Evolutionary conservation across 2,888 invertebrate genomes (phyloP).

Genomic region (Scaptodrosophila latifasciaeformis): DNA sequence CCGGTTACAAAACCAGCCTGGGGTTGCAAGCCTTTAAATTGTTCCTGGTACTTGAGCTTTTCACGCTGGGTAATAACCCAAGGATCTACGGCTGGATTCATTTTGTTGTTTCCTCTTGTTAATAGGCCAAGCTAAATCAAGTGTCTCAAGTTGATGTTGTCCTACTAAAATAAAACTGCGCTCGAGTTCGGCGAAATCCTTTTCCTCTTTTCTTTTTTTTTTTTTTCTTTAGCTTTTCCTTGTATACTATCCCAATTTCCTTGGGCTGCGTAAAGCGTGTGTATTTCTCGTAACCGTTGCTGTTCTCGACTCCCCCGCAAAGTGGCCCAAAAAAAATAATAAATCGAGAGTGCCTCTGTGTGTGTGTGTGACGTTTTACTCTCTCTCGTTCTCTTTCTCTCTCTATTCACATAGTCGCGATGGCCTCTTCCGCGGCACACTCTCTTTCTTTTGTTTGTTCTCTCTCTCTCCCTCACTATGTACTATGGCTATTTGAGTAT

Average conservation of each 20-base stretch:
- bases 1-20: conserved; percentile 91
- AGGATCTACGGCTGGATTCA: conserved; percentile 80
- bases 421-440: conserved; percentile 3
- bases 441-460: conserved; percentile 33
- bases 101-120: conserved; percentile 29
- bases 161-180: not conserved
- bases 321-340: conserved; percentile 8
- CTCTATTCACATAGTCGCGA: too few species aligned
- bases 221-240: conserved; percentile 7
- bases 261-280: conserved; percentile 27
- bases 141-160: conserved; percentile 4
- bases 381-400: conserved; percentile 4
- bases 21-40: conserved; percentile 92
- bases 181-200: not conserved
- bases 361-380: conserved; percentile 17
- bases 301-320: conserved; percentile 35
- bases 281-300: conserved; percentile 42
- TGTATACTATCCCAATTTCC: conserved; percentile 19
- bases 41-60: conserved; percentile 90
- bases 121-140: not conserved
- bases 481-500: conserved; percentile 58
- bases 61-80: conserved; percentile 93
- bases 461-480: conserved; percentile 32
- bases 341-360: conserved; percentile 11
- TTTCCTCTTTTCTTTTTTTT: conserved; percentile 6